phyloP scores from a whole-genome alignment of 2,888 invertebrate species.

The Aphelenchoides bicaudatus region DNA sequence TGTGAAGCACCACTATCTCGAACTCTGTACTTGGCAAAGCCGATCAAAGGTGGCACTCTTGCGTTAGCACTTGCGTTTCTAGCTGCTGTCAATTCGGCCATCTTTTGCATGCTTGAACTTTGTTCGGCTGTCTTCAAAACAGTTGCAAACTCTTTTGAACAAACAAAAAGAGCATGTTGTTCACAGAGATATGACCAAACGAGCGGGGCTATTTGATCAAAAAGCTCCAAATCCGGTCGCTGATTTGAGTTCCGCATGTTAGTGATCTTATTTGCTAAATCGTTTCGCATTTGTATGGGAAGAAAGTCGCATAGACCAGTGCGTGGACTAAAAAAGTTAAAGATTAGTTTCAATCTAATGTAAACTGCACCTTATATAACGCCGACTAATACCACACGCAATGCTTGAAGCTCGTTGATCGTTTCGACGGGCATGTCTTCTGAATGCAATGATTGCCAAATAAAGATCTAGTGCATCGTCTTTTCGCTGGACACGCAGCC shows the following conservation, averaged over 20 bases:
- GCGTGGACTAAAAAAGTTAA: slow-evolving; percentile 20
- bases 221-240: slow-evolving; percentile 23
- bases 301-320: slow-evolving; percentile 33
- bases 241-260: slow-evolving; percentile 4
- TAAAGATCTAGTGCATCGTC: slow-evolving; percentile 32
- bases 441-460: slow-evolving; percentile 31
- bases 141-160: slow-evolving; percentile 25
- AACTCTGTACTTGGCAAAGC: slow-evolving; percentile 14
- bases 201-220: slow-evolving; percentile 26
- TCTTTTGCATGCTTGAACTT: not conserved
- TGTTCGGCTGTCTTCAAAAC: slow-evolving; percentile 14
- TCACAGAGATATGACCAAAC: slow-evolving; percentile 23
- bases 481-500: slow-evolving; percentile 25
- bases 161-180: slow-evolving; percentile 31
- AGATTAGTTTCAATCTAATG: not conserved
- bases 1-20: not conserved
- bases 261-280: slow-evolving; percentile 25
- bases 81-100: slow-evolving; percentile 14
- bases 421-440: slow-evolving; percentile 15
- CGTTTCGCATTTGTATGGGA: slow-evolving; percentile 21
- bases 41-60: slow-evolving; percentile 17
- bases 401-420: slow-evolving; percentile 25
- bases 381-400: slow-evolving; percentile 30
- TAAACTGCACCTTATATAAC: slow-evolving; percentile 23
- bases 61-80: slow-evolving; percentile 13